Evolutionary conservation across 2,113 vertebrate species (phyloP).

Genomic region (Xenopus laevis): DNA sequence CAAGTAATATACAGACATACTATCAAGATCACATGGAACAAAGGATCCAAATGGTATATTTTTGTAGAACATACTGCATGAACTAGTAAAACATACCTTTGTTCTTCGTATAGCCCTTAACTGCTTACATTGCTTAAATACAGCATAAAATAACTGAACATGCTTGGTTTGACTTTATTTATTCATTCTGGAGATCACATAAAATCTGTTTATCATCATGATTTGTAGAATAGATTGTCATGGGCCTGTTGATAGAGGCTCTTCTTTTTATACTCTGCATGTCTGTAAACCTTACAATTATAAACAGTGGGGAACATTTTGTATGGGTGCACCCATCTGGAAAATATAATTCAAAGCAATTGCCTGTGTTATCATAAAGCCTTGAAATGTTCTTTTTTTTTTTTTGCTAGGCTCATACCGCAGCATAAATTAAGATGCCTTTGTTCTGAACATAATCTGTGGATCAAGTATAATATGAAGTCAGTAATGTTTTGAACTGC

Average conservation of each 20-base stretch:
- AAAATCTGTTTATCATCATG: constrained; percentile 24
- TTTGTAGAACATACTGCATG: neutral
- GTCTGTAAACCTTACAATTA: neutral
- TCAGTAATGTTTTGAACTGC: constrained; percentile 2
- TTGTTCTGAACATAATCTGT: neutral
- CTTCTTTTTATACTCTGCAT: constrained; percentile 8
- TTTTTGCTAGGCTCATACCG: neutral
- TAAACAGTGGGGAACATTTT: neutral
- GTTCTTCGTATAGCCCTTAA: neutral
- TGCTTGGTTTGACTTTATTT: constrained; percentile 11
- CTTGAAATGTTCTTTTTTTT: constrained; percentile 5
- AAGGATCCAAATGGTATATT: neutral
- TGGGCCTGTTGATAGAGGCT: constrained; percentile 8
- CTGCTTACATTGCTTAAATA: neutral
- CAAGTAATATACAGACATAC: too few relatives aligned
- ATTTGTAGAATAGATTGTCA: constrained; percentile 19
- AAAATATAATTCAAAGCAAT: constrained; percentile 27
- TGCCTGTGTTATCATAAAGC: constrained; percentile 11
- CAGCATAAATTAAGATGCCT: constrained; percentile 1
- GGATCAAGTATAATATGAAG: neutral
- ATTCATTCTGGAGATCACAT: constrained; percentile 12
- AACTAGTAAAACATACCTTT: neutral
- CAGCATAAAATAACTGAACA: constrained; percentile 4
- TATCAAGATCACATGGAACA: too few relatives aligned
- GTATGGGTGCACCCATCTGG: constrained; percentile 19